Conservation (phyloP, 1,140 invertebrate species). For the Tetranychus cinnabarinus region DNA sequence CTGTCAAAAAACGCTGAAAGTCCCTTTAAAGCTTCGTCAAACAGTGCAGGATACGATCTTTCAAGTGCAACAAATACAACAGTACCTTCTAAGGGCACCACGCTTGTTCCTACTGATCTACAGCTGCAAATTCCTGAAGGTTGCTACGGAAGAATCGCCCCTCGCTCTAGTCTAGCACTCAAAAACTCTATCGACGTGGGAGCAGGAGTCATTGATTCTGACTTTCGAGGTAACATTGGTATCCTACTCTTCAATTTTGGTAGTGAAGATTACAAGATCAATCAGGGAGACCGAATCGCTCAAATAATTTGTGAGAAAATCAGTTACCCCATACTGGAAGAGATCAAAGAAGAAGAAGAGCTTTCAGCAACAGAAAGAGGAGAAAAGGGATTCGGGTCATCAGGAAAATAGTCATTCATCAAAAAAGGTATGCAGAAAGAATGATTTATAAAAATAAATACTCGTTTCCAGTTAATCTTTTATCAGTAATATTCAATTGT, state of each 20-base stretch:
- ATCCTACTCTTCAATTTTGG: constrained; percentile 85
- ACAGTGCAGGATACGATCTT: constrained; percentile 74
- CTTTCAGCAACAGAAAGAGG: constrained; percentile 9
- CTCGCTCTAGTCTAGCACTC: constrained; percentile 75
- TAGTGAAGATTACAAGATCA: constrained; percentile 42
- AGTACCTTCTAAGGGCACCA: constrained; percentile 60
- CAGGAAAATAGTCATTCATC: constrained; percentile 7
- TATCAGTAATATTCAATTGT: too few species aligned
- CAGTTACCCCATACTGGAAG: constrained; percentile 51
- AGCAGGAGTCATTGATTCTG: constrained; percentile 81
- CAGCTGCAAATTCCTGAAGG: constrained; percentile 42
- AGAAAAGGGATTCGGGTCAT: constrained; percentile 15
- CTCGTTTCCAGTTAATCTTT: too few species aligned
- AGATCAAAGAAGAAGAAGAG: constrained; percentile 31
- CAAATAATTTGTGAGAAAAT: constrained; percentile 90
- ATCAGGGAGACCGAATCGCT: constrained; percentile 72
- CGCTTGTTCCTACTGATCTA: constrained; percentile 69
- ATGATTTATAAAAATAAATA: too few species aligned
- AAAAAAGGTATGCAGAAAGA: too few species aligned
- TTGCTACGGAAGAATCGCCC: constrained; percentile 84
- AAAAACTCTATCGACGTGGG: constrained; percentile 95
- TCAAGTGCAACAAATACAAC: constrained; percentile 57
- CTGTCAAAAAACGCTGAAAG: constrained; percentile 41
- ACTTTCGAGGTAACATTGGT: constrained; percentile 77
- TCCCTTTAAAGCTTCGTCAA: constrained; percentile 53